Percentiles rank a stretch among this genome's conserved stretches.
These are phyloP conservation scores for Jacana jacana DNA, from an alignment of 2,113 vertebrate genomes.

Conservation along the genomic window DNA sequence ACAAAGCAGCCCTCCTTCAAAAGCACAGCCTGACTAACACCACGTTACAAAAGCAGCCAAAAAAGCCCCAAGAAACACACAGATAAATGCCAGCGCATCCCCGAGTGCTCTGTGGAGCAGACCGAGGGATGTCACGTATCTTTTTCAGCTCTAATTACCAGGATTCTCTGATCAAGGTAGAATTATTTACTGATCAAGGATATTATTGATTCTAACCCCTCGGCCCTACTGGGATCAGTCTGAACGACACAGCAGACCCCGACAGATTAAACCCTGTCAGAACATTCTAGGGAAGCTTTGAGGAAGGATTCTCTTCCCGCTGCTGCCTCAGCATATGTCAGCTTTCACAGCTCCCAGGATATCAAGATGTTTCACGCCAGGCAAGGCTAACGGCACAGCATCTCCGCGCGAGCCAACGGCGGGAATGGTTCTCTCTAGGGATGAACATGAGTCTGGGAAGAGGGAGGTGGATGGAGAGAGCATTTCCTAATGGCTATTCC, in stretches of 20 bases:
- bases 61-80: background rate
- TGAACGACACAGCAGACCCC: background rate
- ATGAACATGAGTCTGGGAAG: background rate
- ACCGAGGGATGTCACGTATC: background rate
- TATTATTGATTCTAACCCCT: background rate
- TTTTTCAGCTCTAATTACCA: background rate
- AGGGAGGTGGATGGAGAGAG: background rate
- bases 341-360: background rate
- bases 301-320: background rate
- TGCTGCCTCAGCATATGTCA: background rate
- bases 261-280: background rate
- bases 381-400: conserved; percentile 18
- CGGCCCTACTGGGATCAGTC: conserved; percentile 10
- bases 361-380: conserved; percentile 5
- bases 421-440: background rate
- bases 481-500: background rate
- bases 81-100: background rate
- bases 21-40: background rate
- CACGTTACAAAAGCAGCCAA: background rate
- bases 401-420: background rate
- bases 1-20: background rate
- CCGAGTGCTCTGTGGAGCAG: background rate
- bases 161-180: conserved; percentile 12
- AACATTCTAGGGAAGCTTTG: background rate
- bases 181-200: conserved; percentile 43